Conservation (phyloP, 1,140 invertebrate species). For the Sogatella furcifera region DNA sequence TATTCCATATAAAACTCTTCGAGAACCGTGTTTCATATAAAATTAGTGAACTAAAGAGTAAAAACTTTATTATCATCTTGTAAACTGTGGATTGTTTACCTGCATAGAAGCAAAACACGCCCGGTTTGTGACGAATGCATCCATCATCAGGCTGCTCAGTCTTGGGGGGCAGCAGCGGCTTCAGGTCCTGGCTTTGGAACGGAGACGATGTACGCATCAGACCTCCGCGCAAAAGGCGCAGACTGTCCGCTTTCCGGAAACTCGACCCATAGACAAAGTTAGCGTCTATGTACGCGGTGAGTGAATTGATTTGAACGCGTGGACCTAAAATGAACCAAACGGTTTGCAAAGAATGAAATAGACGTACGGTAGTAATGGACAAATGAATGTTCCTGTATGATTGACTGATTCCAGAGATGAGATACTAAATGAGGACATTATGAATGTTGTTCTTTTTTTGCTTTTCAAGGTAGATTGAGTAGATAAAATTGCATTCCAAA, state of each 20-base stretch:
- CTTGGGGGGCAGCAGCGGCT: conserved; percentile 40
- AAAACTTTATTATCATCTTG: too few relatives aligned
- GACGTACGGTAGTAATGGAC: background rate
- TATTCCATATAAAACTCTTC: too few relatives aligned
- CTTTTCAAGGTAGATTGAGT: too few relatives aligned
- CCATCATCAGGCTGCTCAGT: conserved; percentile 39
- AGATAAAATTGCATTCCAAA: too few relatives aligned
- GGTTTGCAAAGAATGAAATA: background rate
- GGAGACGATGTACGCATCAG: conserved; percentile 31
- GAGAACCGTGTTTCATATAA: too few relatives aligned
- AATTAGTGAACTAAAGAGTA: too few relatives aligned
- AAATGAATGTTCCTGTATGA: too few relatives aligned
- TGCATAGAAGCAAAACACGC: conserved; percentile 43
- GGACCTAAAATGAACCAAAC: conserved; percentile 32
- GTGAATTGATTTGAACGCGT: conserved; percentile 35
- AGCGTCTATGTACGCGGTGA: conserved; percentile 40
- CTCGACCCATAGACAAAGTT: conserved; percentile 43
- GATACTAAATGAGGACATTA: too few relatives aligned
- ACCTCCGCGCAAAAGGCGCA: conserved; percentile 38
- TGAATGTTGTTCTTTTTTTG: too few relatives aligned
- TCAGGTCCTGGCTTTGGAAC: conserved; percentile 35
- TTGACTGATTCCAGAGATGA: too few relatives aligned
- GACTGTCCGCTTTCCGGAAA: conserved; percentile 31
- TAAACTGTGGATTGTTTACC: too few relatives aligned
- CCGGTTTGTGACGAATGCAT: conserved; percentile 36